A percentile compares a stretch with the other conserved stretches of the same genome.
phyloP scores from a whole-genome alignment of 2,797 vertebrate species.

The Lacerta agilis region DNA sequence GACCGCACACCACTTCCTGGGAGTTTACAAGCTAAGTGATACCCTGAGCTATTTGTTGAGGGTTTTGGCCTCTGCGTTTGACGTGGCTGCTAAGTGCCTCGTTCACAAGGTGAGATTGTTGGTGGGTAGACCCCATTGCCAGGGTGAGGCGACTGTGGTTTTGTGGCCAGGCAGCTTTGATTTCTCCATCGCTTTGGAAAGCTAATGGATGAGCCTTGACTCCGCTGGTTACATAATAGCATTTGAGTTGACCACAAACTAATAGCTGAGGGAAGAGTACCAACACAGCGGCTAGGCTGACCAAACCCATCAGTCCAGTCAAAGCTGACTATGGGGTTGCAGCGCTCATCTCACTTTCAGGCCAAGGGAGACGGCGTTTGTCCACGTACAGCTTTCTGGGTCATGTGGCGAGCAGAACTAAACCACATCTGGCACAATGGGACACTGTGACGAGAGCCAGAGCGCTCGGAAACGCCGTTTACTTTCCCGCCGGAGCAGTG shows the following conservation, averaged over 20 bases:
- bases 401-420: too few relatives aligned
- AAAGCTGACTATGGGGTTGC: too few relatives aligned
- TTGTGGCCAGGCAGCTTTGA: constrained; percentile 27
- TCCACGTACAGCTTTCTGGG: too few relatives aligned
- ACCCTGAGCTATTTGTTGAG: background rate
- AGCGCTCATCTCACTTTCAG: too few relatives aligned
- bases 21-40: background rate
- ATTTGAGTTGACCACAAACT: constrained; percentile 36
- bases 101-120: background rate
- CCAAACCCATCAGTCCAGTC: background rate
- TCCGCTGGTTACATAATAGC: constrained; percentile 15
- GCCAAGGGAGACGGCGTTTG: too few relatives aligned
- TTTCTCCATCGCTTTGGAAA: constrained; percentile 25
- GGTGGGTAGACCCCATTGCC: background rate
- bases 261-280: constrained; percentile 14
- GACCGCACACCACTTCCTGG: too few relatives aligned
- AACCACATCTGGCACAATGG: too few relatives aligned
- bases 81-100: background rate
- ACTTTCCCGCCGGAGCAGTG: too few relatives aligned
- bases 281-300: too few relatives aligned
- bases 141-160: background rate
- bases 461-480: too few relatives aligned
- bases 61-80: background rate
- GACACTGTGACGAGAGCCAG: too few relatives aligned
- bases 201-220: background rate